Conservation (phyloP, 2,113 vertebrate genomes). For the Mus spicilegus region DNA sequence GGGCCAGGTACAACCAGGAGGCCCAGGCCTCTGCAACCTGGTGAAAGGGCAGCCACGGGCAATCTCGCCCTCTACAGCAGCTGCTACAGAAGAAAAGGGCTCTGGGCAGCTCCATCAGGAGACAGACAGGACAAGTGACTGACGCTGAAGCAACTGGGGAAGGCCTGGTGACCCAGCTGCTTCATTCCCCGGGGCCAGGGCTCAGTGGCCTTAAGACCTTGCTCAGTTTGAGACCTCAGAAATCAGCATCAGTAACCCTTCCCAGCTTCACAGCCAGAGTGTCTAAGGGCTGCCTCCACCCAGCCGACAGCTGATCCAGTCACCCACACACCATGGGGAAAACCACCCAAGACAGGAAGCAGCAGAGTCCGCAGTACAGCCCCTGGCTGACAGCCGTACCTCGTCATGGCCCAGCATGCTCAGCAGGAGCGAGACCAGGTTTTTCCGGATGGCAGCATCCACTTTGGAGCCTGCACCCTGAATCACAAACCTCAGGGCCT, state of each 20-base stretch:
- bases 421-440: constrained; percentile 91
- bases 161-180: background rate
- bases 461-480: constrained; percentile 97
- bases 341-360: background rate
- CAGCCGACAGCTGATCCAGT: background rate
- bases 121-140: background rate
- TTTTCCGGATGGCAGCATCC: constrained; percentile 94
- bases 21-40: background rate
- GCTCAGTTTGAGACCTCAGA: background rate
- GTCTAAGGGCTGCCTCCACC: too few relatives aligned
- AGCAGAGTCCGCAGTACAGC: background rate
- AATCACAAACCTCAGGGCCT: constrained; percentile 96
- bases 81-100: constrained; percentile 87
- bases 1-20: background rate
- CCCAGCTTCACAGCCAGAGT: background rate
- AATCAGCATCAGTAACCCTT: background rate
- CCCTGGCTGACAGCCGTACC: constrained; percentile 85
- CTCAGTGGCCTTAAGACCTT: background rate
- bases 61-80: constrained; percentile 85
- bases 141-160: background rate
- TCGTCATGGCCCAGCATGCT: constrained; percentile 99
- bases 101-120: background rate
- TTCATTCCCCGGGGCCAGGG: background rate
- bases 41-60: background rate
- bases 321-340: background rate